Conservation (phyloP, 2,113 vertebrate species). For the Mirza zaza region DNA sequence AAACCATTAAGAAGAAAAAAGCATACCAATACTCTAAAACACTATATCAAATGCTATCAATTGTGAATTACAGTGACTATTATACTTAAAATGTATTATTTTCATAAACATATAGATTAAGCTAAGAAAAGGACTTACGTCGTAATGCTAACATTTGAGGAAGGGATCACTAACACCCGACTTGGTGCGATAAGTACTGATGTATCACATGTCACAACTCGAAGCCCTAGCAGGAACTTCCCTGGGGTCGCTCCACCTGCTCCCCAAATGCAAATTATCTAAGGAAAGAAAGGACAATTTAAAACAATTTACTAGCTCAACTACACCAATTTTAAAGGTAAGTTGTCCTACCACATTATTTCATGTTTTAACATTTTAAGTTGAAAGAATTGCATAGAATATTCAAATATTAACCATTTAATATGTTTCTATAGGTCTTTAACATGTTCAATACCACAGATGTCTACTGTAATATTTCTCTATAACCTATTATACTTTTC, state of each 20-base stretch:
- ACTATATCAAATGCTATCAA: background rate
- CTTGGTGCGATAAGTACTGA: conserved; percentile 93
- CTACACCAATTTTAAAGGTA: conserved; percentile 22
- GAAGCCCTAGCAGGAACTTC: conserved; percentile 95
- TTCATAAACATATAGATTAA: fast-evolving
- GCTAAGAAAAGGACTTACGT: conserved; percentile 88
- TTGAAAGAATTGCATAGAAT: background rate
- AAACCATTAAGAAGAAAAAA: background rate
- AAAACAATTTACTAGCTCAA: conserved; percentile 21
- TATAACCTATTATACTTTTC: background rate
- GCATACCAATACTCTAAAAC: conserved; percentile 9
- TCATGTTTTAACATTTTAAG: conserved; percentile 34
- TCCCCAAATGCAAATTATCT: conserved; percentile 98
- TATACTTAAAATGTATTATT: background rate
- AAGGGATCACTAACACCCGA: conserved; percentile 93
- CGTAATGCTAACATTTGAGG: conserved; percentile 94
- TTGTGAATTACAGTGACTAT: background rate
- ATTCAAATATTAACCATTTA: background rate
- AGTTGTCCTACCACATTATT: background rate
- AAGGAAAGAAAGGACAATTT: conserved; percentile 69
- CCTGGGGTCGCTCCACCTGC: conserved; percentile 96
- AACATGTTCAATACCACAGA: background rate
- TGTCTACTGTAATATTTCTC: background rate
- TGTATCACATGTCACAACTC: conserved; percentile 94
- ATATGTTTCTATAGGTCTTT: background rate